These are phyloP conservation scores for Sinella curviseta DNA, from an alignment of 1,140 invertebrate genomes.

Conservation along the genomic window DNA sequence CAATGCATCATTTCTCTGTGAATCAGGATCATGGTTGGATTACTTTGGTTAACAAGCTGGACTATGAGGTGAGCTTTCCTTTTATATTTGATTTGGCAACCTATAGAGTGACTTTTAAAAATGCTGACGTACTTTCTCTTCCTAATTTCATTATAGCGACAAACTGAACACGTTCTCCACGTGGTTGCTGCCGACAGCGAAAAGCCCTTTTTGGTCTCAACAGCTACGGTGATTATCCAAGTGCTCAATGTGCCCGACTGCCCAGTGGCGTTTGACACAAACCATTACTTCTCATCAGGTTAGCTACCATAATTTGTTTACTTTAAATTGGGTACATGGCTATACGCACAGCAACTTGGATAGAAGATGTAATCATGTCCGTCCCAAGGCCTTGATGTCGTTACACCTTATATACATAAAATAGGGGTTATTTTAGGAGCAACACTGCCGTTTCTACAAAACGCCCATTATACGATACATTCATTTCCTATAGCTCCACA, in stretches of 20 bases:
- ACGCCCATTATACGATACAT: too few relatives aligned
- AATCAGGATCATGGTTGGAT: constrained; percentile 50
- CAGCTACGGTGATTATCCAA: constrained; percentile 50
- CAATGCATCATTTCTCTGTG: constrained; percentile 42
- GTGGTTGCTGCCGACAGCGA: constrained; percentile 47
- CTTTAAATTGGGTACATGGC: background rate
- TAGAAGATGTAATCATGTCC: background rate
- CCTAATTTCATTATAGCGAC: background rate
- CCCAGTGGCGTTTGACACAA: constrained; percentile 51
- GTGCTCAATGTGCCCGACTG: constrained; percentile 61
- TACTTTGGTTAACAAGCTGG: constrained; percentile 46
- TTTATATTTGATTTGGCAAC: background rate
- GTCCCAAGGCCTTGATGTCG: too few relatives aligned
- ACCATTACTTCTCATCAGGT: constrained; percentile 47
- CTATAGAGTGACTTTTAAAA: background rate
- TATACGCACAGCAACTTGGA: background rate
- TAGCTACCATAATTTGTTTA: background rate
- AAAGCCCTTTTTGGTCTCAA: constrained; percentile 45
- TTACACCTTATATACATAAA: too few relatives aligned
- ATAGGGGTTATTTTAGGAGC: too few relatives aligned
- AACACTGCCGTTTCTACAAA: too few relatives aligned
- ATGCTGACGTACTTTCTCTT: background rate
- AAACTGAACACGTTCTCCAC: constrained; percentile 37
- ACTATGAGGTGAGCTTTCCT: constrained; percentile 45
- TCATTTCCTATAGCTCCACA: too few relatives aligned